A percentile compares a stretch with the other conserved stretches of the same genome.
Conservation (phyloP, 1,140 invertebrate genomes). For the Nylanderia fulva region DNA sequence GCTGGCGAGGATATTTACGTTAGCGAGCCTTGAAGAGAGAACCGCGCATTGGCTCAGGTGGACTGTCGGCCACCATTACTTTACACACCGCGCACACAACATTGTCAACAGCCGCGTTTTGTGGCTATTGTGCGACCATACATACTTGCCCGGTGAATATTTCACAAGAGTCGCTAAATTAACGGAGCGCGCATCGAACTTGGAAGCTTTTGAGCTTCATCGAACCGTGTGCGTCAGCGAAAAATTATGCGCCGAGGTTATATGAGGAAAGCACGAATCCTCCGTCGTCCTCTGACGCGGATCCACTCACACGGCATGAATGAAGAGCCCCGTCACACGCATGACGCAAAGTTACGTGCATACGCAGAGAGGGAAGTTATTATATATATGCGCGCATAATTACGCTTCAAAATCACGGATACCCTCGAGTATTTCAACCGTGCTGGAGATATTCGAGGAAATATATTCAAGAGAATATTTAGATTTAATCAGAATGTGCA, state of each 20-base stretch:
- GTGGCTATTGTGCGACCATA: background rate
- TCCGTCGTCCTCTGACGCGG: background rate
- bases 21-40: background rate
- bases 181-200: slow-evolving; percentile 10
- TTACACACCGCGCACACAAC: background rate
- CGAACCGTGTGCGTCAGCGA: slow-evolving; percentile 38
- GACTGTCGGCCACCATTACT: background rate
- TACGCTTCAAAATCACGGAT: background rate
- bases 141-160: slow-evolving; percentile 30
- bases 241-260: slow-evolving; percentile 16
- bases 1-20: slow-evolving; percentile 22
- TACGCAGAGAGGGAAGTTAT: no score
- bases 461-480: background rate
- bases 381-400: background rate
- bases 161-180: slow-evolving; percentile 44
- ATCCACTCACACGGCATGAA: slow-evolving; percentile 8
- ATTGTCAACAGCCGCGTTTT: no score
- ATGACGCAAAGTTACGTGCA: background rate
- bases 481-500: background rate
- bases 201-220: slow-evolving; percentile 26
- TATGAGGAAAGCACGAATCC: background rate
- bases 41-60: slow-evolving; percentile 4
- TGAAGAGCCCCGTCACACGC: slow-evolving; percentile 2
- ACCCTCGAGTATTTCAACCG: background rate
- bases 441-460: background rate